Evolutionary conservation across 2,888 invertebrate species (phyloP).

Genomic region (Drosophila incognita): DNA sequence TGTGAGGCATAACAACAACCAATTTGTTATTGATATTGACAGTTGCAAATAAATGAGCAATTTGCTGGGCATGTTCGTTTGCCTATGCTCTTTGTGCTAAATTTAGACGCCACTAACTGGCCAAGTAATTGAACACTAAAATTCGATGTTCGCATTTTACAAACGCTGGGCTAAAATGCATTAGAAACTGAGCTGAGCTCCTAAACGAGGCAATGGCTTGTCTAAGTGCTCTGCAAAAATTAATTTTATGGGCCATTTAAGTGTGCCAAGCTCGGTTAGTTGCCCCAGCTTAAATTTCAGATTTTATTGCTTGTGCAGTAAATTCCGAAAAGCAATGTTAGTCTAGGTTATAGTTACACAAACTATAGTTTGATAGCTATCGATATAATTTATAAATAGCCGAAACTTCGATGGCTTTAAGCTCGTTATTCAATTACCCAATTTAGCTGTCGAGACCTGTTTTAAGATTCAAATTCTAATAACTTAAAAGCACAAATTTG

Average conservation of each 20-base stretch:
- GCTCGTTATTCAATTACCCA: not conserved
- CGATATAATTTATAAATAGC: slow-evolving; percentile 13
- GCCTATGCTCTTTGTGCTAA: slow-evolving; percentile 41
- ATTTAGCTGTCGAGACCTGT: not conserved
- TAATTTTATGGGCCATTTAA: slow-evolving; percentile 26
- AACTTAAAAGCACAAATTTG: not conserved
- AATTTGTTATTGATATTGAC: slow-evolving; percentile 82
- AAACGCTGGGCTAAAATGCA: slow-evolving; percentile 30
- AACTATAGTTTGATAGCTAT: slow-evolving; percentile 2
- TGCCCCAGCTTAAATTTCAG: slow-evolving; percentile 3
- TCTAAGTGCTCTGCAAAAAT: slow-evolving; percentile 12
- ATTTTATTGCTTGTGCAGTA: slow-evolving; percentile 3
- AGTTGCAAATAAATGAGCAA: slow-evolving; percentile 81
- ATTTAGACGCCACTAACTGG: slow-evolving; percentile 37
- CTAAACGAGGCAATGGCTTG: slow-evolving; percentile 8
- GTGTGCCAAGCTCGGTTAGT: not conserved
- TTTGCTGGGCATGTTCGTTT: slow-evolving; percentile 62
- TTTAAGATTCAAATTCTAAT: not conserved
- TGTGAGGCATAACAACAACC: slow-evolving; percentile 75
- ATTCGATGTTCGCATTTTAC: slow-evolving; percentile 11
- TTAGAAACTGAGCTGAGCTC: slow-evolving; percentile 39
- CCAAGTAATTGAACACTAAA: slow-evolving; percentile 37
- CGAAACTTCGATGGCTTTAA: not conserved
- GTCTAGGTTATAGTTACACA: not conserved
- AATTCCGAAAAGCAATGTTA: slow-evolving; percentile 1